These are phyloP conservation scores for Helicoverpa zea DNA, from an alignment of 1,140 invertebrate species.

Conservation along the genomic window DNA sequence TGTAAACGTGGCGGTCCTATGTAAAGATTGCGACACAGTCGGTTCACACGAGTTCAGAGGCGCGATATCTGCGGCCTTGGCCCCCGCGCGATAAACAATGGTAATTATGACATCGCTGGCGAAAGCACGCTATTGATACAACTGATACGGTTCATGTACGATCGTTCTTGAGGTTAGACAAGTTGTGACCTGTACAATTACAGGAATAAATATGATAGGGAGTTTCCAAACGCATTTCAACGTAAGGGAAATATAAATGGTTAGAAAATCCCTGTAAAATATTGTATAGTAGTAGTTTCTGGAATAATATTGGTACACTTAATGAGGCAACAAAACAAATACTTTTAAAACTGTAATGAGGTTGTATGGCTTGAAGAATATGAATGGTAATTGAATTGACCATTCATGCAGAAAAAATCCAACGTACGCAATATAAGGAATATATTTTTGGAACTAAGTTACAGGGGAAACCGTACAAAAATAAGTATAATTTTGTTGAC, in stretches of 20 bases:
- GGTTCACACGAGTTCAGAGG: constrained; percentile 77
- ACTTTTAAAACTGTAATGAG: background rate
- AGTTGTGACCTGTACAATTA: background rate
- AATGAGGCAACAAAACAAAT: background rate
- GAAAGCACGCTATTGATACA: constrained; percentile 50
- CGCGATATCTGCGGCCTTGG: constrained; percentile 75
- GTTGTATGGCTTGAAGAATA: background rate
- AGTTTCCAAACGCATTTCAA: no score
- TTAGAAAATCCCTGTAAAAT: no score
- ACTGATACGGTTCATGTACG: constrained; percentile 1
- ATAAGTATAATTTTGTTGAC: no score
- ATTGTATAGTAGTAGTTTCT: no score
- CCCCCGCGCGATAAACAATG: constrained; percentile 73
- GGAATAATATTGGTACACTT: background rate
- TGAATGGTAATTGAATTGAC: background rate
- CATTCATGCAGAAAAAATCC: background rate
- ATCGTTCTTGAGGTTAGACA: background rate
- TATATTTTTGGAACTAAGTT: background rate
- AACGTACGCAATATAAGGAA: background rate
- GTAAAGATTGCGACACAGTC: constrained; percentile 67
- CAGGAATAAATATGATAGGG: background rate
- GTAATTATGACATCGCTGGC: constrained; percentile 68
- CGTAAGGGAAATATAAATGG: no score
- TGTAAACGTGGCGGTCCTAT: constrained; percentile 47
- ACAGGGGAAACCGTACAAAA: no score